phyloP scores from a whole-genome alignment of 2,113 vertebrate genomes.

The Cyanistes caeruleus region DNA sequence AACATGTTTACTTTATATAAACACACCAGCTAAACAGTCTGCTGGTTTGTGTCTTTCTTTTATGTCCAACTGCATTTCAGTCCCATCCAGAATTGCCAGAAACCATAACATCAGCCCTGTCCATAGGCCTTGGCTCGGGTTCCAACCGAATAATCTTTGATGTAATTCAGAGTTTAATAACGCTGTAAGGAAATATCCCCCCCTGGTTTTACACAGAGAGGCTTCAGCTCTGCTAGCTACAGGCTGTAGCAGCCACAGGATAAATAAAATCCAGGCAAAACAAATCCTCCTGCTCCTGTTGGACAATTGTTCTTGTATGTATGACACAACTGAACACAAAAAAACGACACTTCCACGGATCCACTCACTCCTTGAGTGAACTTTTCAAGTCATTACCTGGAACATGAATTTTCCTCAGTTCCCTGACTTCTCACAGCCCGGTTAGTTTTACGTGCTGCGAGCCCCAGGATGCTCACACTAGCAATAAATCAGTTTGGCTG shows the following conservation, averaged over 20 bases:
- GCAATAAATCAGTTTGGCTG: not conserved
- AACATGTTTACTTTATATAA: not conserved
- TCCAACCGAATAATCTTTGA: not conserved
- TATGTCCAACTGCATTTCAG: conserved; percentile 15
- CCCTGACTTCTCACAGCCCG: not conserved
- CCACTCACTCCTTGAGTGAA: not conserved
- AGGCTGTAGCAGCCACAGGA: not conserved
- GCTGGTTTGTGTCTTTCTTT: not conserved
- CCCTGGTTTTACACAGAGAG: not conserved
- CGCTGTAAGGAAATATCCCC: not conserved
- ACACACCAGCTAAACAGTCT: not conserved
- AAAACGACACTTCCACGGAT: not conserved
- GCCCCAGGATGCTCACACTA: not conserved
- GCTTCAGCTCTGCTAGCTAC: not conserved
- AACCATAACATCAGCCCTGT: conserved; percentile 11
- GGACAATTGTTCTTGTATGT: not conserved
- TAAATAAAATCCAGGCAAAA: not conserved
- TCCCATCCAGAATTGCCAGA: conserved; percentile 20
- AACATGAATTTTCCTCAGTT: not conserved
- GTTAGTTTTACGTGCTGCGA: not conserved
- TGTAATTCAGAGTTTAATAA: not conserved
- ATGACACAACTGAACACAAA: not conserved
- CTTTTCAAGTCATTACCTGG: not conserved
- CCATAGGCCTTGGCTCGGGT: not conserved
- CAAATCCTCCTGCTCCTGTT: not conserved